Evolutionary conservation across 2,888 invertebrate genomes (phyloP).

Genomic region (Microchrysa polita): DNA sequence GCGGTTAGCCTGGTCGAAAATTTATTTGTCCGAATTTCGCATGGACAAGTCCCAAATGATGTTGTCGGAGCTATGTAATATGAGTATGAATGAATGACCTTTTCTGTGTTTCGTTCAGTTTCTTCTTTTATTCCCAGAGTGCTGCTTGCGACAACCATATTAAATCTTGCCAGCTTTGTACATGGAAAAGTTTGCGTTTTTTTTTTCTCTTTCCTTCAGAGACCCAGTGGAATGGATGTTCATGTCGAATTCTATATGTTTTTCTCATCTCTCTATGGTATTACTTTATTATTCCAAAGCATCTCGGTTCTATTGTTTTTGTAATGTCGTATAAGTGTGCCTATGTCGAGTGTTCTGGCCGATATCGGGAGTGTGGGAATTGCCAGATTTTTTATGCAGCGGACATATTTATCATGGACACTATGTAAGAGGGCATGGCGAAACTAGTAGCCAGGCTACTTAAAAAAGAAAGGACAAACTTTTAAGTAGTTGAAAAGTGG

Average conservation of each 20-base stretch:
- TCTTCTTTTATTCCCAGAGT: constrained; percentile 4
- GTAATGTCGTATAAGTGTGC: neutral
- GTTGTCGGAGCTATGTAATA: neutral
- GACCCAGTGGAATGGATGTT: neutral
- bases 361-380: constrained; percentile 28
- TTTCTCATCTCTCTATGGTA: constrained; percentile 8
- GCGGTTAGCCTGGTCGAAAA: constrained; percentile 24
- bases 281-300: constrained; percentile 14
- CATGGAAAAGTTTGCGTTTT: neutral
- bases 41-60: neutral
- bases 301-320: constrained; percentile 20
- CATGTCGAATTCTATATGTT: constrained; percentile 13
- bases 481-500: constrained; percentile 31
- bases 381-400: constrained; percentile 22
- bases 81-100: constrained; percentile 29
- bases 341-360: no score
- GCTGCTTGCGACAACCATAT: neutral
- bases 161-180: constrained; percentile 3
- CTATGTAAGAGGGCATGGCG: neutral
- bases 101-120: neutral
- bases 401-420: constrained; percentile 16
- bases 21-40: constrained; percentile 15
- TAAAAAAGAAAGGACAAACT: constrained; percentile 31
- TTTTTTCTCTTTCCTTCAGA: no score
- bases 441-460: constrained; percentile 10